phyloP scores from a whole-genome alignment of 2,113 vertebrate genomes.

The Copsychus sechellarum region DNA sequence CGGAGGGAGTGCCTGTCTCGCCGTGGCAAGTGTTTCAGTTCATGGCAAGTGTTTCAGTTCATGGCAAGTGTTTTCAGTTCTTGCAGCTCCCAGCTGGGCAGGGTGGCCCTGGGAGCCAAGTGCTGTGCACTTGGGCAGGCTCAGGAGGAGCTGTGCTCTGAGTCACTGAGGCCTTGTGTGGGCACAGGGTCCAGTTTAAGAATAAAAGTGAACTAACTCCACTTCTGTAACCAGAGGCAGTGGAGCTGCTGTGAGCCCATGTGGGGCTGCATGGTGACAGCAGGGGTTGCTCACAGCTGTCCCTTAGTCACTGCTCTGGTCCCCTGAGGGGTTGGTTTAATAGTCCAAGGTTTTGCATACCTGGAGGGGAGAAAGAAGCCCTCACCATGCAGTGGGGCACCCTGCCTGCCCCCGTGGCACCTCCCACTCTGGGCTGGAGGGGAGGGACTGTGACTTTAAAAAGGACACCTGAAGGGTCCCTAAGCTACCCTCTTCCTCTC shows the following conservation, averaged over 20 bases:
- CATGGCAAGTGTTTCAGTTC: accelerated
- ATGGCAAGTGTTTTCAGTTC: accelerated
- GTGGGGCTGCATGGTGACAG: accelerated
- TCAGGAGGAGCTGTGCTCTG: neutral
- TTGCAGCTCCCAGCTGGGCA: accelerated
- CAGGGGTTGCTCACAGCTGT: neutral
- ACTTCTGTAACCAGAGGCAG: neutral
- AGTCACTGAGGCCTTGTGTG: neutral
- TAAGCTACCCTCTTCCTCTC: neutral
- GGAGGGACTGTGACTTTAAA: neutral
- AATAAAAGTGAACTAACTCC: neutral
- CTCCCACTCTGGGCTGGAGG: neutral
- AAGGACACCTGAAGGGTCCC: neutral
- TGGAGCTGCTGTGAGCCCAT: neutral
- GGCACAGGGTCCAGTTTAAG: neutral
- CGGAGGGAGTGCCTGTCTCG: accelerated
- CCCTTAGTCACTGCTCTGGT: neutral
- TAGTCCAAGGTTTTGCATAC: neutral
- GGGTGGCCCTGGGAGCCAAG: neutral
- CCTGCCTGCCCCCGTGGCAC: neutral
- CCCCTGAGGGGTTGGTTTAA: neutral
- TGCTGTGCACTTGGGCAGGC: neutral
- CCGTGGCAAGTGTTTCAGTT: accelerated
- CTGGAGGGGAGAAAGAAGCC: neutral
- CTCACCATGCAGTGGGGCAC: neutral